These are phyloP conservation scores for Cairina moschata DNA, from an alignment of 2,113 vertebrate species.

Conservation along the genomic window DNA sequence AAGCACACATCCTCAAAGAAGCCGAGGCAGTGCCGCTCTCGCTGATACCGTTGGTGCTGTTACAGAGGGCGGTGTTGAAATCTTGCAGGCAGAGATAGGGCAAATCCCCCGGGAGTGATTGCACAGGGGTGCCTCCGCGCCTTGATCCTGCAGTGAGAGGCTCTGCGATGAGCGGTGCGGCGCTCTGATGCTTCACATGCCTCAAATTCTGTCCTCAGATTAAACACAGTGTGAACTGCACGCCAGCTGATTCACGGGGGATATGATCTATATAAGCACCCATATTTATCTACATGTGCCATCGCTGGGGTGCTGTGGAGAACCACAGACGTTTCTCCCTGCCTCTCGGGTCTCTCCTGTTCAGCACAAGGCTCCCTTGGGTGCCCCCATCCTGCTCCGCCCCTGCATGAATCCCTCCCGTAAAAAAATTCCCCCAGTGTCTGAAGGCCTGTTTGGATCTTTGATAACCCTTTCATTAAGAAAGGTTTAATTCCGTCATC, in stretches of 20 bases:
- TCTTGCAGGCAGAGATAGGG: not conserved
- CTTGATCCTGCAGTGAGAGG: accelerated
- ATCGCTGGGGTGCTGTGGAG: accelerated
- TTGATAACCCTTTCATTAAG: not conserved
- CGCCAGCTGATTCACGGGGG: not conserved
- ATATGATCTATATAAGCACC: accelerated
- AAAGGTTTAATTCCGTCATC: not conserved
- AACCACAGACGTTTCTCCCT: not conserved
- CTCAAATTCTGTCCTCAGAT: not conserved
- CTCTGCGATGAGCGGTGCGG: not conserved
- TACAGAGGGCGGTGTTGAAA: not conserved
- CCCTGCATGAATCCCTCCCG: not conserved
- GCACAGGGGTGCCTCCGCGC: accelerated
- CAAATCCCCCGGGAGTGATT: not conserved
- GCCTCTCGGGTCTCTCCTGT: not conserved
- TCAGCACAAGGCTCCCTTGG: accelerated
- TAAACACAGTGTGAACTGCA: accelerated
- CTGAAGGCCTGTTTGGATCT: not conserved
- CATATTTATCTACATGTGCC: not conserved
- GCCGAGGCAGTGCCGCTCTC: not conserved
- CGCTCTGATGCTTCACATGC: not conserved
- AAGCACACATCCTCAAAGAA: not conserved
- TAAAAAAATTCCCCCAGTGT: not conserved
- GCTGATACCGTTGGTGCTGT: not conserved
- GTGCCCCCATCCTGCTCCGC: not conserved